Evolutionary conservation across 1,140 invertebrate genomes (phyloP).

Genomic region (Diprion similis): DNA sequence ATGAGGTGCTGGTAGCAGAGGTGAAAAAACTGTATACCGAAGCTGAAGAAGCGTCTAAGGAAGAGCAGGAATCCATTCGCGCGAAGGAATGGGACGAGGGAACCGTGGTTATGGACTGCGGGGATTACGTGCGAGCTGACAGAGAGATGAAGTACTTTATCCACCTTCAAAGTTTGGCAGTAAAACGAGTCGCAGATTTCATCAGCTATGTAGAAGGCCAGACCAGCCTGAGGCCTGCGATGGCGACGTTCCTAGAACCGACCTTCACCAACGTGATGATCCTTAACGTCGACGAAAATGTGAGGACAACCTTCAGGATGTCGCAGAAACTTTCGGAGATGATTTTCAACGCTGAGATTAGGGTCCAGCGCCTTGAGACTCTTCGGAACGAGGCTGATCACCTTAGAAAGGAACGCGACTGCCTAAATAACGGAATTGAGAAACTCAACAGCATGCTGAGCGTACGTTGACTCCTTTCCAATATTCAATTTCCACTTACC

Average conservation of each 20-base stretch:
- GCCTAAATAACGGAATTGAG: not conserved
- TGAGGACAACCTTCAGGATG: not conserved
- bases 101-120: not conserved
- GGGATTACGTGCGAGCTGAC: not conserved
- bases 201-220: not conserved
- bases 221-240: not conserved
- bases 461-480: too few relatives aligned
- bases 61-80: slow-evolving; percentile 23
- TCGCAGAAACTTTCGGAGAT: slow-evolving; percentile 1
- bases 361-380: not conserved
- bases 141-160: not conserved
- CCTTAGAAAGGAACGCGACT: not conserved
- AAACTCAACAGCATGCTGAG: too few relatives aligned
- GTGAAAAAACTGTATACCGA: slow-evolving; percentile 17
- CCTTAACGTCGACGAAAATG: not conserved
- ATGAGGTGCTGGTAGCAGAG: slow-evolving; percentile 28
- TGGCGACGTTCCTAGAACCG: not conserved
- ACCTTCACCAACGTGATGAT: not conserved
- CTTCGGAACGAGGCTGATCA: not conserved
- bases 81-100: slow-evolving; percentile 24
- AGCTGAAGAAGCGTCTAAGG: slow-evolving; percentile 19
- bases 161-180: not conserved
- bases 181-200: not conserved
- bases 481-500: too few relatives aligned
- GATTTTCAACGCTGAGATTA: not conserved